Evolutionary conservation across 2,113 vertebrate genomes (phyloP).

Genomic region (Epinephelus cyanopodus): DNA sequence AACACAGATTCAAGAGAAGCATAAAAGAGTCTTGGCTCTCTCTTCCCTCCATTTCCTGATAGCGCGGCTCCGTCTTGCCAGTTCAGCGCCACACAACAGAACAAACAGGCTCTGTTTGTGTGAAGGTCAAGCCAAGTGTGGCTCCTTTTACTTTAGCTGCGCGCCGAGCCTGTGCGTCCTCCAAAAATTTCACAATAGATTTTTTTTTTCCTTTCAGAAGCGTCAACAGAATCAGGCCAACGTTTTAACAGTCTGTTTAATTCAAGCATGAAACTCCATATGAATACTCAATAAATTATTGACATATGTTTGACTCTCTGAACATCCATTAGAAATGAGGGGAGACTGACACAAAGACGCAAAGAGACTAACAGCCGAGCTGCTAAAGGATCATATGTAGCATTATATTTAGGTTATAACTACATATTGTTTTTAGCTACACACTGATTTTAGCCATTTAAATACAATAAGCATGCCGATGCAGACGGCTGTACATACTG

Average conservation of each 20-base stretch:
- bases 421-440: neutral
- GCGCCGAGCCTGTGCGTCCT: slow-evolving; percentile 2
- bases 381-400: slow-evolving; percentile 37
- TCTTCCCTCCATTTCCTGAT: slow-evolving; percentile 50
- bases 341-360: slow-evolving; percentile 34
- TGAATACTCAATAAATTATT: slow-evolving; percentile 74
- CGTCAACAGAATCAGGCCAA: slow-evolving; percentile 48
- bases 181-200: slow-evolving; percentile 46
- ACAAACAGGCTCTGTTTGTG: slow-evolving; percentile 58
- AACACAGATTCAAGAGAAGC: slow-evolving; percentile 12
- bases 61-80: slow-evolving; percentile 13
- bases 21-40: slow-evolving; percentile 28
- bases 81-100: slow-evolving; percentile 51
- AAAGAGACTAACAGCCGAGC: slow-evolving; percentile 23
- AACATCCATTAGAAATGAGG: slow-evolving; percentile 72
- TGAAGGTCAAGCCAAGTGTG: slow-evolving; percentile 45
- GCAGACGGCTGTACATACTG: neutral
- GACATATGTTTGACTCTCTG: slow-evolving; percentile 58
- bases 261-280: slow-evolving; percentile 62
- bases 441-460: neutral
- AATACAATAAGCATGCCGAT: neutral
- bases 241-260: slow-evolving; percentile 45
- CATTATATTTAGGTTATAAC: neutral
- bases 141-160: slow-evolving; percentile 28
- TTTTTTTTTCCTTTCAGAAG: neutral